A percentile compares a stretch with the other conserved stretches of the same genome.
Conservation (phyloP, 2,797 vertebrate genomes). For the Thripadectes ignobilis region DNA sequence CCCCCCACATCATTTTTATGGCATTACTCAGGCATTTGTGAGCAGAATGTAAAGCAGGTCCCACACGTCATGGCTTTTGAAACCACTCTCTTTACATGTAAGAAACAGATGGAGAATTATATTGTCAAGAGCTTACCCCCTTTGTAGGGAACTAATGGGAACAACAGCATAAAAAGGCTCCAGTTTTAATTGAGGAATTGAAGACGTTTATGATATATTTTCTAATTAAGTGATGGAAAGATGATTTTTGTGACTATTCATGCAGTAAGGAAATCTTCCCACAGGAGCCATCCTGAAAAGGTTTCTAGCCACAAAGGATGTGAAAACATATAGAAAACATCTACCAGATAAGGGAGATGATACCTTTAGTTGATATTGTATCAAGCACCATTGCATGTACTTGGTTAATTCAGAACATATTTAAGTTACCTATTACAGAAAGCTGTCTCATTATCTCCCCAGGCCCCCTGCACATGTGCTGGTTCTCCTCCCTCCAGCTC, state of each 20-base stretch:
- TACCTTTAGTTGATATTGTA: neutral
- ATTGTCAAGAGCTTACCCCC: neutral
- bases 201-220: neutral
- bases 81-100: neutral
- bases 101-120: constrained; percentile 29
- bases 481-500: neutral
- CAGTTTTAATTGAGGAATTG: neutral
- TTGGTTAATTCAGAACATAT: neutral
- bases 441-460: neutral
- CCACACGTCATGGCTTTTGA: neutral
- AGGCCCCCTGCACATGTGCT: neutral
- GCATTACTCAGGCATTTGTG: constrained; percentile 22
- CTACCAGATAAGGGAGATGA: neutral
- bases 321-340: neutral
- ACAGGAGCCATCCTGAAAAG: neutral
- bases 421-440: neutral
- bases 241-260: neutral
- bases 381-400: neutral
- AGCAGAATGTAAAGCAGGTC: constrained; percentile 43
- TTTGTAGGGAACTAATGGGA: neutral
- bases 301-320: neutral
- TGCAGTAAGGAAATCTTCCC: neutral
- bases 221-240: neutral
- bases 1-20: neutral
- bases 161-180: neutral